A percentile compares a stretch with the other conserved stretches of the same genome.
These are phyloP conservation scores for Columba livia DNA, from an alignment of 2,113 vertebrate species.

Conservation along the genomic window DNA sequence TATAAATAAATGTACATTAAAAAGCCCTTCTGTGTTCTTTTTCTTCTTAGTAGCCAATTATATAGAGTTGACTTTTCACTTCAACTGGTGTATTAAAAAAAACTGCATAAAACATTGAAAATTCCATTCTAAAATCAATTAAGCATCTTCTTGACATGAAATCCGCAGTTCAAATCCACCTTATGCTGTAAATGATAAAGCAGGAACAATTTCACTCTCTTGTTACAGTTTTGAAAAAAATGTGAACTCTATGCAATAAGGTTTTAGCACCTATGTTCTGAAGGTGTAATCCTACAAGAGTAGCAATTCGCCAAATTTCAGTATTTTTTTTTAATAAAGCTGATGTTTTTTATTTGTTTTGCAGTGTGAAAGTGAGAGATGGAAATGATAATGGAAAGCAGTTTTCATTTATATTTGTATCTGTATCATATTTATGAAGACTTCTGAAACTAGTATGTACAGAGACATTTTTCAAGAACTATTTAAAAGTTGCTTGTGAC, in stretches of 20 bases:
- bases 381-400: background rate
- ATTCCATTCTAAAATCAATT: conserved; percentile 25
- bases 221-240: background rate
- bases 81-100: background rate
- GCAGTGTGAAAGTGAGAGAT: background rate
- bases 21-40: background rate
- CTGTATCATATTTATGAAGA: background rate
- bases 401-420: background rate
- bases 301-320: background rate
- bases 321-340: background rate
- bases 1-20: conserved; percentile 8
- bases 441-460: background rate
- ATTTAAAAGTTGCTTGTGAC: background rate
- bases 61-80: background rate
- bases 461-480: background rate
- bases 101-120: background rate
- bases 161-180: background rate
- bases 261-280: background rate
- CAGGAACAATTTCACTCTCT: background rate
- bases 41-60: background rate
- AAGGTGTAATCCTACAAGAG: background rate
- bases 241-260: background rate
- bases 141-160: background rate
- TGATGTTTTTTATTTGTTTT: background rate
- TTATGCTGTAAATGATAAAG: background rate